A percentile compares a stretch with the other conserved stretches of the same genome.
These are phyloP conservation scores for Neogobius melanostomus DNA, from an alignment of 2,113 vertebrate genomes.

Conservation along the genomic window DNA sequence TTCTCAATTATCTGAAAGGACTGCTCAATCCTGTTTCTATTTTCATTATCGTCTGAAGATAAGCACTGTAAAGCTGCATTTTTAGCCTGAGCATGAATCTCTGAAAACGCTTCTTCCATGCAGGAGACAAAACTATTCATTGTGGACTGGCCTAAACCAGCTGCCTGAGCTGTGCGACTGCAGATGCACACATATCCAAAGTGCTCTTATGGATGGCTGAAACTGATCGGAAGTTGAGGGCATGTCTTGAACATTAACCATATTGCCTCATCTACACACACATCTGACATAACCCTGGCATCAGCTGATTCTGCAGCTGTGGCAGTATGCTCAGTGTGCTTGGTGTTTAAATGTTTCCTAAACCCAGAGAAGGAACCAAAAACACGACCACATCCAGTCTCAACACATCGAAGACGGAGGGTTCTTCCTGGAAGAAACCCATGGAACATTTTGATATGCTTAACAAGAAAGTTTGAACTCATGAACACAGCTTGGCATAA, in stretches of 20 bases:
- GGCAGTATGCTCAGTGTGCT: neutral
- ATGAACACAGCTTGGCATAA: slow-evolving; percentile 15
- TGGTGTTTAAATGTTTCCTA: neutral
- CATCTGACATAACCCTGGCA: neutral
- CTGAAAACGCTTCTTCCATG: neutral
- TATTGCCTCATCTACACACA: neutral
- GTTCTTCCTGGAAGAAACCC: slow-evolving; percentile 32
- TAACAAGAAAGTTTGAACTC: slow-evolving; percentile 26
- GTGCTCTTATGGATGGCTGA: neutral
- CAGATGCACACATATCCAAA: slow-evolving; percentile 3
- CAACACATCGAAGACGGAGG: slow-evolving; percentile 19
- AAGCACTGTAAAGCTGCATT: neutral
- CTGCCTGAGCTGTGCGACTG: neutral
- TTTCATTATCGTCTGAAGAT: neutral
- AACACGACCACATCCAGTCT: slow-evolving; percentile 8
- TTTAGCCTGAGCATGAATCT: neutral
- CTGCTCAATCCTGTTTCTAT: neutral
- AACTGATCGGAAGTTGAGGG: neutral
- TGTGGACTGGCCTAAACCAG: neutral
- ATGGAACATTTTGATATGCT: slow-evolving; percentile 36
- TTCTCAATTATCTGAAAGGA: neutral
- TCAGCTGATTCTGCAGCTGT: neutral
- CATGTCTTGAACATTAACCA: neutral
- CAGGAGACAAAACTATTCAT: neutral
- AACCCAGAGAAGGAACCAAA: slow-evolving; percentile 5